phyloP scores from a whole-genome alignment of 2,113 vertebrate genomes.

The Nesoenas mayeri region DNA sequence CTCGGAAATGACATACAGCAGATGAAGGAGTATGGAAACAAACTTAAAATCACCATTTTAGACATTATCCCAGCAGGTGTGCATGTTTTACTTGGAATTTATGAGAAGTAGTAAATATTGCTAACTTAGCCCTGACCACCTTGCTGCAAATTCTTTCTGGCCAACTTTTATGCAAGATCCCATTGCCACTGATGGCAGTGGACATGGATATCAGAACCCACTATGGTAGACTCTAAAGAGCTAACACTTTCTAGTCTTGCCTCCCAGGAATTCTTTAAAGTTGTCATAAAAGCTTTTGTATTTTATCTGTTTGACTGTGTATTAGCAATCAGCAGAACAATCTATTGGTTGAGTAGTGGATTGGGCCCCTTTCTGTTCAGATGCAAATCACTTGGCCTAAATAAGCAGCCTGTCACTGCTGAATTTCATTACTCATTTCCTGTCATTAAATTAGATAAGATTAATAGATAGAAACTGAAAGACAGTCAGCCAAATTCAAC shows the following conservation, averaged over 20 bases:
- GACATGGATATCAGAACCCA: not conserved
- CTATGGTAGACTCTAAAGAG: not conserved
- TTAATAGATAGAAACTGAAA: constrained; percentile 25
- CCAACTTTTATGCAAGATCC: not conserved
- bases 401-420: constrained; percentile 7
- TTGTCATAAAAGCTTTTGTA: not conserved
- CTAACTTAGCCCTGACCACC: not conserved
- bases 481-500: not conserved
- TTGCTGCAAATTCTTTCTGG: not conserved
- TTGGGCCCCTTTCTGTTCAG: not conserved
- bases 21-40: constrained; percentile 30
- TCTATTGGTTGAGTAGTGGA: not conserved
- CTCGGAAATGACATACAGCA: not conserved
- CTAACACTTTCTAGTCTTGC: not conserved
- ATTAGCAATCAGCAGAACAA: not conserved
- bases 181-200: not conserved
- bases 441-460: constrained; percentile 32
- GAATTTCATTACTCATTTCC: constrained; percentile 52
- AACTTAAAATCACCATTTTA: constrained; percentile 1
- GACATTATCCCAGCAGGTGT: constrained; percentile 39
- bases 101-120: not conserved
- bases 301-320: not conserved
- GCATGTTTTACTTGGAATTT: constrained; percentile 32
- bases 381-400: not conserved
- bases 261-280: not conserved